Evolutionary conservation across 2,113 vertebrate genomes (phyloP).

Genomic region (Poeciliopsis retropinna): DNA sequence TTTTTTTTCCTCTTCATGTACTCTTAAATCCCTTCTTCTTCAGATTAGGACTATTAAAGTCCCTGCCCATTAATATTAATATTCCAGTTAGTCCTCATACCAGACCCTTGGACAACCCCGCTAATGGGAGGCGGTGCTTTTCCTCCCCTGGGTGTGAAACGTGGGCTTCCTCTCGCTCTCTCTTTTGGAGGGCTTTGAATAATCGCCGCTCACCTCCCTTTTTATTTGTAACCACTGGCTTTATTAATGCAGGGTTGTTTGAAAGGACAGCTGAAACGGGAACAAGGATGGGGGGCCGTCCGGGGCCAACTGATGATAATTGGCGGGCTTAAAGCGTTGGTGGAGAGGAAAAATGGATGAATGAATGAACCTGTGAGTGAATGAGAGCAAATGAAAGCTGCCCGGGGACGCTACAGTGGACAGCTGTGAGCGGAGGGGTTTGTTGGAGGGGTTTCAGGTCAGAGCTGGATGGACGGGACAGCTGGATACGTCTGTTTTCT

Average conservation of each 20-base stretch:
- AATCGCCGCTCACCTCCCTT: constrained; percentile 63
- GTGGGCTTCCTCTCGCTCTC: constrained; percentile 41
- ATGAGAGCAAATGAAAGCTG: constrained; percentile 66
- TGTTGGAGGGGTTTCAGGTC: constrained; percentile 66
- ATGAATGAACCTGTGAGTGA: constrained; percentile 55
- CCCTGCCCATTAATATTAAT: constrained; percentile 22
- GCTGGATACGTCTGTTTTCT: constrained; percentile 70
- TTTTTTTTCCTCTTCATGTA: constrained; percentile 6
- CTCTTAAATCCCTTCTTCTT: constrained; percentile 10
- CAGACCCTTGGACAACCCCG: constrained; percentile 24
- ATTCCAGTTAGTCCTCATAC: constrained; percentile 18
- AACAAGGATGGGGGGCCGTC: constrained; percentile 65
- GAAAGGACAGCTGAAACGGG: constrained; percentile 72
- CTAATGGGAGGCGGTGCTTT: constrained; percentile 58
- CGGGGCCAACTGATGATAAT: constrained; percentile 76
- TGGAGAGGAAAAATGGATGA: constrained; percentile 58
- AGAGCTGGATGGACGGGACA: constrained; percentile 58
- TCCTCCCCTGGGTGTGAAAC: constrained; percentile 61
- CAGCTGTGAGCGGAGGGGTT: constrained; percentile 61
- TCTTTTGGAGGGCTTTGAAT: constrained; percentile 59
- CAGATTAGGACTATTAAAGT: constrained; percentile 9
- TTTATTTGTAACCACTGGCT: constrained; percentile 74
- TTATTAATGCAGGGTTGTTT: constrained; percentile 73
- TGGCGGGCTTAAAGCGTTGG: constrained; percentile 64
- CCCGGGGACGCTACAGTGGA: constrained; percentile 65